Evolutionary conservation across 2,888 invertebrate species (phyloP), one percentile per base, ranked within the genome.

Genomic region (Scaptomyza parva): DNA sequence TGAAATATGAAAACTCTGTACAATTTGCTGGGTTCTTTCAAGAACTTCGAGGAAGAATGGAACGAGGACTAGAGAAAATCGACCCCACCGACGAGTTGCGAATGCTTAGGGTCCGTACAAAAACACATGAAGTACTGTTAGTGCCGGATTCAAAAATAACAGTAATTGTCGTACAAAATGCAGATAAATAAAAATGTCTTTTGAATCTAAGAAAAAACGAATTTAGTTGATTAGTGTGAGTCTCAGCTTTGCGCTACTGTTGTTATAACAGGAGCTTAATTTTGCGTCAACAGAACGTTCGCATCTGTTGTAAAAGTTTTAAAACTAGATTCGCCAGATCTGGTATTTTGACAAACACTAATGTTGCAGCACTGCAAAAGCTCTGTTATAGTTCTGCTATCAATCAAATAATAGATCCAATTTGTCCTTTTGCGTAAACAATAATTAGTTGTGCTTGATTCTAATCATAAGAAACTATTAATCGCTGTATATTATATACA

Each of bases 81-180:
- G 88, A 91, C 74, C 68, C 85, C 0, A 65, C 71, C 0, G 89
- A 92, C 67, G 90, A 91, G 50, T 47, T 92, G 0, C 30, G 87
- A 14, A 88, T 89, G 78, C 20, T 91, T 4, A 69, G 91, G 22
- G 87, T 92, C 2, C 88, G 91, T 9, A 90, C 91, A 0, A 89
- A 76, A 40, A 64, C 50, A 2, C 88, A 90, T 53, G 91, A 91
- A 63, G 86, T 90, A 0, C 63, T 91, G 2, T 73, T 91, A 26
- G 78, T 87, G 2, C 90, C 90, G 0, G 91, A 91, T 70, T 87
- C 81, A 1, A 90, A 89, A 81, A 88, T 91, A 43, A 90, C 91
- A 4, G 57, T 89, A 5, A 76, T 91, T 35, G 91, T 91, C 2
- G 80, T 91, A 9, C 91, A 91, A 71, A 86, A 88, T 71, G 88